Base-by-base conservation (phyloP, 2,888 invertebrate species). In the Eupeodes luniger region DNA sequence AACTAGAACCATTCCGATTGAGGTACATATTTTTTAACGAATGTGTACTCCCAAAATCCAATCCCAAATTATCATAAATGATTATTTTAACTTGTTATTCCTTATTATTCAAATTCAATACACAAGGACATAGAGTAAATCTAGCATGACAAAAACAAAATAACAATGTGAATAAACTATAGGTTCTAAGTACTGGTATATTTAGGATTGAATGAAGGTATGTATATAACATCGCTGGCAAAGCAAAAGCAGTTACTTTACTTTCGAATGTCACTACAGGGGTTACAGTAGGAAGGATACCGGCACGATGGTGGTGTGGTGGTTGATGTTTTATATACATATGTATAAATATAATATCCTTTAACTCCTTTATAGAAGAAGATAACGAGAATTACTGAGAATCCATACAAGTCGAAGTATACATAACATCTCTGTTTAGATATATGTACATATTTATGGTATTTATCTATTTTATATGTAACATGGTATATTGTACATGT, bases 281-380 rank as follows among this genome's bases (percentile, higher is more conserved):
- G 51, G 40, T 36, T 59, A 16, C 49, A 7, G 9, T 40, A 40
- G 40, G 5, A 40, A 57, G 44, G 19, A 44, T 81, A 59, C 69
- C 74, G 40, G 5, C 59, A 64, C 77, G n/a, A 27, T 27, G 3
- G 27, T 27, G 1, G 36, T 34, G 51, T 5, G 51, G 51, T 57
- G 64, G 57, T 75, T 47, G 51, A 86, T 59, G 61, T 5, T 36
- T 36, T 40, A 49, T 51, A 59, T 67, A 55, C 40, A 40, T 40
- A 40, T 40, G 40, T 40, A 40, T 9, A 40, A 7, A 36, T 7
- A 36, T 1, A 27, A 40, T 40, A 40, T 47, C 74, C 16, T 62
- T 79, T 64, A 82, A 64, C 70, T 83, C 34, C 59, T 76, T 79
- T 79, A 49, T 44, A 5, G 44, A 51, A 5, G 44, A 51, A 78